Evolutionary conservation across 2,888 invertebrate genomes (phyloP).

Genomic region (Lomographa bimaculata): DNA sequence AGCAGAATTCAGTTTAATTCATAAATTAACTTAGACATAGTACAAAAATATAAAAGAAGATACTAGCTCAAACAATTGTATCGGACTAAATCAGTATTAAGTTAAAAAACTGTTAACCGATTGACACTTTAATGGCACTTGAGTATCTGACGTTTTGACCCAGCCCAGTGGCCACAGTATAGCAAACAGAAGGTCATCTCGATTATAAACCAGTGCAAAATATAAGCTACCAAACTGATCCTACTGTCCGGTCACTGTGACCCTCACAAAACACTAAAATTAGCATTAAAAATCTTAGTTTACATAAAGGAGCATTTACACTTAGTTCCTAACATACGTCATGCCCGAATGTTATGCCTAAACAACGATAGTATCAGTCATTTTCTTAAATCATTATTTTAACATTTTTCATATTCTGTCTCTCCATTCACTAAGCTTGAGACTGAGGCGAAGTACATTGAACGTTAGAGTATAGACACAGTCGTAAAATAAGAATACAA

Average conservation of each 20-base stretch:
- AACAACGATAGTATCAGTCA: conserved; percentile 73
- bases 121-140: conserved; percentile 17
- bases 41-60: conserved; percentile 8
- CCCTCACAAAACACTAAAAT: conserved; percentile 15
- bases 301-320: conserved; percentile 19
- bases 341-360: conserved; percentile 45
- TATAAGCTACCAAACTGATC: no score
- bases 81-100: conserved; percentile 1
- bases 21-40: conserved; percentile 10
- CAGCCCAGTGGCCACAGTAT: conserved; percentile 14
- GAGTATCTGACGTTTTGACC: conserved; percentile 13
- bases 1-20: conserved; percentile 13
- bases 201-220: not conserved
- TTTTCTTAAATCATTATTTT: conserved; percentile 65
- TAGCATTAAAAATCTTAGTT: conserved; percentile 8
- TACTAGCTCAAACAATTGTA: conserved; percentile 3
- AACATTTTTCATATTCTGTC: conserved; percentile 32
- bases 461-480: not conserved
- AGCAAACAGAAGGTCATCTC: conserved; percentile 9
- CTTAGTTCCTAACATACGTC: conserved; percentile 19
- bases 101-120: conserved; percentile 13
- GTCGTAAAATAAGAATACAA: not conserved
- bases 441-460: conserved; percentile 17
- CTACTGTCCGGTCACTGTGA: conserved; percentile 12
- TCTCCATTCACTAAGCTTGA: conserved; percentile 19